Evolutionary conservation across 2,888 invertebrate genomes (phyloP).

Genomic region (Halocaridina rubra): DNA sequence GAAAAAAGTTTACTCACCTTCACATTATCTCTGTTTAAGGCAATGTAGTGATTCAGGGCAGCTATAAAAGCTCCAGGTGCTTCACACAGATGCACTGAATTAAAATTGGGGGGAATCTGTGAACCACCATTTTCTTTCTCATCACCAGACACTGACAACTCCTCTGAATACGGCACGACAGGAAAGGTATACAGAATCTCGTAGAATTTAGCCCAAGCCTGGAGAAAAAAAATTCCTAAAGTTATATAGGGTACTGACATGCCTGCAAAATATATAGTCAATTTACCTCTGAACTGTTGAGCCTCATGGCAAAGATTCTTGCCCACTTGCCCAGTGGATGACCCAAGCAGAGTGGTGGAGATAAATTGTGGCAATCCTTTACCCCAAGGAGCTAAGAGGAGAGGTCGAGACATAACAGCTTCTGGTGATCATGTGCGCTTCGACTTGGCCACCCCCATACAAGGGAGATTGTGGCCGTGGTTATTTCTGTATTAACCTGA

Average conservation of each 20-base stretch:
- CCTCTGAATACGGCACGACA: constrained; percentile 63
- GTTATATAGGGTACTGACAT: neutral
- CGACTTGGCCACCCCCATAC: no score
- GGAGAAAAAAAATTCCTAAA: constrained; percentile 44
- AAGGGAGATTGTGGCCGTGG: no score
- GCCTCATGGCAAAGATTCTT: neutral
- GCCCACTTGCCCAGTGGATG: no score
- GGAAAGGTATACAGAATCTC: constrained; percentile 73
- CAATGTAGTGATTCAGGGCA: constrained; percentile 84
- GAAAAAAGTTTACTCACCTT: constrained; percentile 70
- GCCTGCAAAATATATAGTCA: neutral
- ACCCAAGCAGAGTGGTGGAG: no score
- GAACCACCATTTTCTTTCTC: neutral
- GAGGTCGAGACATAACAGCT: no score
- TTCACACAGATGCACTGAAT: constrained; percentile 89
- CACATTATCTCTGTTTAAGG: constrained; percentile 68
- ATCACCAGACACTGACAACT: neutral
- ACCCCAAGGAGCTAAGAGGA: no score
- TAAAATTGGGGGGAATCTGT: neutral
- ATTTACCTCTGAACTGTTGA: neutral
- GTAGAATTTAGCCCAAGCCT: constrained; percentile 94
- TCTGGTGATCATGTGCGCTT: no score
- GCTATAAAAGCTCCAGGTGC: constrained; percentile 96
- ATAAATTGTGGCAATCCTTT: no score
- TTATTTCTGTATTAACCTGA: no score